A percentile compares a stretch with the other conserved stretches of the same genome.
Evolutionary conservation across 2,113 vertebrate species (phyloP).

Genomic region (Sander vitreus): DNA sequence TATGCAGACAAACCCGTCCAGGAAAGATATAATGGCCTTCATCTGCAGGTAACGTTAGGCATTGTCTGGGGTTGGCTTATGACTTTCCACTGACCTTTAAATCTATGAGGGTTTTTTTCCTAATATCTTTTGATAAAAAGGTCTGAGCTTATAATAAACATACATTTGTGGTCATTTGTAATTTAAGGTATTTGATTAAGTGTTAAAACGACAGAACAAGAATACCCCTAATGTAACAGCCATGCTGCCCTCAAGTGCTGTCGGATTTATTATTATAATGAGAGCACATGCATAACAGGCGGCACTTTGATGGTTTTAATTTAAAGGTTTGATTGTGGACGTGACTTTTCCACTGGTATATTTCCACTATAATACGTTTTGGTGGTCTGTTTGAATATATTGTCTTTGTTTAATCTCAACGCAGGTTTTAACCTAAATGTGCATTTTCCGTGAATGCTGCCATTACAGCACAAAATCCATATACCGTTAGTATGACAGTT

Average conservation of each 20-base stretch:
- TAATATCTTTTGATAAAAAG: background rate
- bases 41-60: background rate
- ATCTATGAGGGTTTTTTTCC: background rate
- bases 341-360: background rate
- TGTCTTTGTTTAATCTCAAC: background rate
- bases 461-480: background rate
- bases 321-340: background rate
- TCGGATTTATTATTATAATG: background rate
- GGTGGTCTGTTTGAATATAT: background rate
- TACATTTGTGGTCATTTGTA: background rate
- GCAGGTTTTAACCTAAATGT: background rate
- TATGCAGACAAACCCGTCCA: background rate
- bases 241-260: constrained; percentile 27
- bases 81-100: constrained; percentile 51
- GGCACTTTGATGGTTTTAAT: background rate
- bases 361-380: background rate
- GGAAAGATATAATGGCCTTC: background rate
- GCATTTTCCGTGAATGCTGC: background rate
- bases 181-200: background rate
- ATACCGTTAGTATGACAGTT: background rate
- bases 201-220: constrained; percentile 1
- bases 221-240: background rate
- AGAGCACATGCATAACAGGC: background rate
- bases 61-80: background rate
- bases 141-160: background rate